A percentile compares a stretch with the other conserved stretches of the same genome.
Conservation (phyloP, 2,888 invertebrate genomes). For the Dasypogon diadema region DNA sequence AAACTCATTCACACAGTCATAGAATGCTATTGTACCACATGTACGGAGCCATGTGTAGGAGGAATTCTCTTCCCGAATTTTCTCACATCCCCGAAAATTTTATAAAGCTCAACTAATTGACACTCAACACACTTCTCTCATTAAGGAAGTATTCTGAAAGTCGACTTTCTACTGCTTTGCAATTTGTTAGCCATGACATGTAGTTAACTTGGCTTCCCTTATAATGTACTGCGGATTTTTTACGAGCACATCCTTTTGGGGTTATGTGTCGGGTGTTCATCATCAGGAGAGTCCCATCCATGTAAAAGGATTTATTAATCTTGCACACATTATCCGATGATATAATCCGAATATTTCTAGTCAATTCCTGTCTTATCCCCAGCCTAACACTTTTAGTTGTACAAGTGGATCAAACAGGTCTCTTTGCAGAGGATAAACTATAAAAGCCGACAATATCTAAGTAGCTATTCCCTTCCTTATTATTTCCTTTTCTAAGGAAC, state of each 20-base stretch:
- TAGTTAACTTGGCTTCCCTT: not conserved
- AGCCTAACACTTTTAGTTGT: not conserved
- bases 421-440: not conserved
- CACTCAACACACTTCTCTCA: constrained; percentile 24
- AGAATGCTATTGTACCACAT: not conserved
- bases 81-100: constrained; percentile 9
- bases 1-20: not conserved
- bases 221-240: constrained; percentile 4
- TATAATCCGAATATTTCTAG: too few relatives aligned
- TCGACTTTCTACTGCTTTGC: constrained; percentile 15
- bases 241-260: not conserved
- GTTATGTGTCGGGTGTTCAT: too few relatives aligned
- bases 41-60: not conserved
- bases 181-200: constrained; percentile 17
- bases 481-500: not conserved
- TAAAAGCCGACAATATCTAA: not conserved
- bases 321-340: too few relatives aligned
- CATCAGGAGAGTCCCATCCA: too few relatives aligned
- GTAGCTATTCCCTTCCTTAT: not conserved
- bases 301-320: too few relatives aligned
- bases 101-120: constrained; percentile 32
- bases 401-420: not conserved
- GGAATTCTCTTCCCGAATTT: not conserved
- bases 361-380: not conserved
- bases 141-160: constrained; percentile 27